phyloP scores from a whole-genome alignment of 2,888 invertebrate genomes.

The Cerastis rubricosa region DNA sequence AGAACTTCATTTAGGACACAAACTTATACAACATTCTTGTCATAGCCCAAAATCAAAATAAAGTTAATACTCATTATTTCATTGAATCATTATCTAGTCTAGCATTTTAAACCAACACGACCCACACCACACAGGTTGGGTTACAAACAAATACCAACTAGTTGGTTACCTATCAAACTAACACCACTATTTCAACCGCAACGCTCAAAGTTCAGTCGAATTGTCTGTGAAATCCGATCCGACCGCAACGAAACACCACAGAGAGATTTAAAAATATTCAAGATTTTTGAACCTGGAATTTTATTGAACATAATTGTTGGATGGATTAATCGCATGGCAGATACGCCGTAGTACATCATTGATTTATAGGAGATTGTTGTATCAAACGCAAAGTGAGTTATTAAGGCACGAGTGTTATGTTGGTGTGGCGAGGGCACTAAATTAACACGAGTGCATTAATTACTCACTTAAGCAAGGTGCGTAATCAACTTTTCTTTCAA shows the following conservation, averaged over 20 bases:
- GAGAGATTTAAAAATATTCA: neutral
- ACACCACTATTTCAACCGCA: neutral
- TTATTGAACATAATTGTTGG: neutral
- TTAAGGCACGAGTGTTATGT: no score
- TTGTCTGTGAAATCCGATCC: conserved; percentile 33
- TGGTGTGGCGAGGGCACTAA: no score
- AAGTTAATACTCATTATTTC: neutral
- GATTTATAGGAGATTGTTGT: no score
- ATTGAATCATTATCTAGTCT: neutral
- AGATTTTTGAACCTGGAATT: neutral
- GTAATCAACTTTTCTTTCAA: no score
- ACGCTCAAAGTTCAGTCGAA: conserved; percentile 28
- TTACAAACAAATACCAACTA: conserved; percentile 2
- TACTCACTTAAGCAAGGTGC: no score
- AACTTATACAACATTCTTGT: neutral
- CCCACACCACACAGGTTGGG: neutral
- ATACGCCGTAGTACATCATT: no score
- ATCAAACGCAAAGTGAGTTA: no score
- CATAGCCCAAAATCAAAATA: neutral
- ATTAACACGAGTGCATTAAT: no score
- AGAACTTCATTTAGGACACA: neutral
- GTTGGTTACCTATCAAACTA: neutral
- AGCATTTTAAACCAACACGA: neutral
- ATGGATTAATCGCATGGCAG: neutral
- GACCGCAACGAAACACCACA: conserved; percentile 13